A percentile compares a stretch with the other conserved stretches of the same genome.
These are phyloP conservation scores for Dryobota labecula DNA, from an alignment of 2,888 invertebrate species.

Conservation along the genomic window DNA sequence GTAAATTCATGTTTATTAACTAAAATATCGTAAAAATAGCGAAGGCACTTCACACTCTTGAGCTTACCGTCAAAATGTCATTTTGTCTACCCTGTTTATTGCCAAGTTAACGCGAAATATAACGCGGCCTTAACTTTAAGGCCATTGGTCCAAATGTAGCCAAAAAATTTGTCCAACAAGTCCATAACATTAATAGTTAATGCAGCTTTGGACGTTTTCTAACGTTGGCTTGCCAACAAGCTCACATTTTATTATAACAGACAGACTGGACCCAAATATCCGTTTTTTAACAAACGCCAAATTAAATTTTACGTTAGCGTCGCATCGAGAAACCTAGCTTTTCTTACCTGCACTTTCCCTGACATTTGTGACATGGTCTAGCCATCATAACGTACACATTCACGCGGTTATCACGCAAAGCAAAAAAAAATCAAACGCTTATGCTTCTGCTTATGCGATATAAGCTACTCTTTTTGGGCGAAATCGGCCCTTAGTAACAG, in stretches of 20 bases:
- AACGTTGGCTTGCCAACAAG: not conserved
- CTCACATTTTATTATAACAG: constrained; percentile 10
- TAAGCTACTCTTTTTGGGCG: constrained; percentile 8
- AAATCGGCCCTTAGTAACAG: not conserved
- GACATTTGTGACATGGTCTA: constrained; percentile 50
- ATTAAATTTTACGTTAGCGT: constrained; percentile 1
- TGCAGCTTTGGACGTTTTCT: not conserved
- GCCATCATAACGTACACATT: constrained; percentile 28
- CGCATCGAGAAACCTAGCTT: not conserved
- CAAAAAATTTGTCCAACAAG: constrained; percentile 15
- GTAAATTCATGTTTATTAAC: constrained; percentile 70
- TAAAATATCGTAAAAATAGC: constrained; percentile 68
- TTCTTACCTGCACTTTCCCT: constrained; percentile 1
- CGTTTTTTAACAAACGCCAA: constrained; percentile 1
- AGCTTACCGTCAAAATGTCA: constrained; percentile 81
- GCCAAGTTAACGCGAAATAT: constrained; percentile 31
- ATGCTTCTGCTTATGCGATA: constrained; percentile 10
- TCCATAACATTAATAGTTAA: not conserved
- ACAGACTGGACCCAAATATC: not conserved
- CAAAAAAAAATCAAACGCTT: not conserved
- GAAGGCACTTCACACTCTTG: constrained; percentile 79
- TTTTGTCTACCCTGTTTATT: constrained; percentile 82
- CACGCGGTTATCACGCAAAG: not conserved
- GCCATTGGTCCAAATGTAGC: constrained; percentile 2
- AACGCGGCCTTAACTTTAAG: not conserved